Conservation (phyloP, 2,113 vertebrate species). For the Oceanodroma tethys region DNA sequence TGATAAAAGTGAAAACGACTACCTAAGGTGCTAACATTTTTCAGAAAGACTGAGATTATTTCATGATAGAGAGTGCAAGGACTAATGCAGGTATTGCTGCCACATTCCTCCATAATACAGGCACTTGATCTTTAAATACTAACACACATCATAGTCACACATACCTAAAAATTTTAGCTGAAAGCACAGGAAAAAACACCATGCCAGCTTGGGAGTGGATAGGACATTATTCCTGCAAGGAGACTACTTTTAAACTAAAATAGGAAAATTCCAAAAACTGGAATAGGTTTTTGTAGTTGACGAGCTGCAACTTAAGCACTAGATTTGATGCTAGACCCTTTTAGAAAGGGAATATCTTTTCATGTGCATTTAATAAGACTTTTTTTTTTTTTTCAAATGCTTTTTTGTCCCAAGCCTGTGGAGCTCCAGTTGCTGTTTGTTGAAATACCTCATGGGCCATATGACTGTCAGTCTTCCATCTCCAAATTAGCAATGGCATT, state of each 20-base stretch:
- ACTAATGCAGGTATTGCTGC: not conserved
- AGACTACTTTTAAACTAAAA: not conserved
- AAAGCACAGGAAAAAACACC: not conserved
- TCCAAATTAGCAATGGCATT: conserved; percentile 58
- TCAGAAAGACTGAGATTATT: not conserved
- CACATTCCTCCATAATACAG: not conserved
- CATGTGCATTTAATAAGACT: conserved; percentile 43
- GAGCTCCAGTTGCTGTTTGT: conserved; percentile 25
- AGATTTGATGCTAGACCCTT: not conserved
- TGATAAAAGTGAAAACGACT: not conserved
- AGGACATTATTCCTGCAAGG: not conserved
- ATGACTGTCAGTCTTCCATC: conserved; percentile 59
- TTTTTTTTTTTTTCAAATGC: not conserved
- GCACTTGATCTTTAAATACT: not conserved
- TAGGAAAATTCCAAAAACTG: not conserved
- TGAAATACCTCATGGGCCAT: conserved; percentile 46
- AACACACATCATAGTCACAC: not conserved
- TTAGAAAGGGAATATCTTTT: conserved; percentile 8
- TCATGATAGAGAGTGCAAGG: not conserved
- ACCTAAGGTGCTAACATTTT: not conserved
- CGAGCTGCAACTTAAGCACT: not conserved
- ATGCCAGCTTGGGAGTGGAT: not conserved
- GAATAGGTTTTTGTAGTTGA: not conserved
- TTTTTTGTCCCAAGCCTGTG: conserved; percentile 2
- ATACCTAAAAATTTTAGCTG: not conserved